Percentiles rank a stretch among this genome's conserved stretches.
phyloP scores from a whole-genome alignment of 2,797 vertebrate genomes.

The Sebastiscus albofasciatus region DNA sequence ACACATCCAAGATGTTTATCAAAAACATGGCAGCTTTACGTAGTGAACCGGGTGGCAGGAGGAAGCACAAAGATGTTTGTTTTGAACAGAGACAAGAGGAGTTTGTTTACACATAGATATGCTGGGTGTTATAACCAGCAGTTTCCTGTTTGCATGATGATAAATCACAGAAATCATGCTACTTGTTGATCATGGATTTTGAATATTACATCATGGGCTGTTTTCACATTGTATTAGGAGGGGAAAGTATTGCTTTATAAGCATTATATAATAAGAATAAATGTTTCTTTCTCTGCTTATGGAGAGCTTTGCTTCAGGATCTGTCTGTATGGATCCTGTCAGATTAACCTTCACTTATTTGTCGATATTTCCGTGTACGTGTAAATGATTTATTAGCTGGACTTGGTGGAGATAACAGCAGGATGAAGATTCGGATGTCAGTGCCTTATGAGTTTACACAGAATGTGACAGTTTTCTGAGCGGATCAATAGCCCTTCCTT shows the following conservation, averaged over 20 bases:
- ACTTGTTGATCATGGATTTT: not conserved
- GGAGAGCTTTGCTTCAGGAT: slow-evolving; percentile 13
- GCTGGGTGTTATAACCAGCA: slow-evolving; percentile 41
- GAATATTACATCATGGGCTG: not conserved
- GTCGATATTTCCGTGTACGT: slow-evolving; percentile 67
- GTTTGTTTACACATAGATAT: slow-evolving; percentile 71
- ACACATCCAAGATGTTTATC: slow-evolving; percentile 75
- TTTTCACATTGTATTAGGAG: not conserved
- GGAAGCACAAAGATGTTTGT: slow-evolving; percentile 69
- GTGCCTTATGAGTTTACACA: slow-evolving; percentile 70
- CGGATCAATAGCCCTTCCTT: slow-evolving; percentile 77
- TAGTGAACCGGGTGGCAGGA: slow-evolving; percentile 50
- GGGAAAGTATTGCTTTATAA: not conserved
- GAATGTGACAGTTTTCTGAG: slow-evolving; percentile 60
- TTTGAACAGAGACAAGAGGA: slow-evolving; percentile 64
- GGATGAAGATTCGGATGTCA: slow-evolving; percentile 71
- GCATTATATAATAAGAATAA: not conserved
- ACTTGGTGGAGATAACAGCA: slow-evolving; percentile 76
- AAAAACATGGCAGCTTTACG: slow-evolving; percentile 65
- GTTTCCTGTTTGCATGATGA: slow-evolving; percentile 57
- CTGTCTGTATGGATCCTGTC: slow-evolving; percentile 33
- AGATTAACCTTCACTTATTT: slow-evolving; percentile 74
- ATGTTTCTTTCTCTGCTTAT: not conserved
- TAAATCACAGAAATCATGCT: slow-evolving; percentile 18
- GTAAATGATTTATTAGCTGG: slow-evolving; percentile 80